Base-by-base conservation (phyloP, 2,797 vertebrate species). In the Linurgus olivaceus region DNA sequence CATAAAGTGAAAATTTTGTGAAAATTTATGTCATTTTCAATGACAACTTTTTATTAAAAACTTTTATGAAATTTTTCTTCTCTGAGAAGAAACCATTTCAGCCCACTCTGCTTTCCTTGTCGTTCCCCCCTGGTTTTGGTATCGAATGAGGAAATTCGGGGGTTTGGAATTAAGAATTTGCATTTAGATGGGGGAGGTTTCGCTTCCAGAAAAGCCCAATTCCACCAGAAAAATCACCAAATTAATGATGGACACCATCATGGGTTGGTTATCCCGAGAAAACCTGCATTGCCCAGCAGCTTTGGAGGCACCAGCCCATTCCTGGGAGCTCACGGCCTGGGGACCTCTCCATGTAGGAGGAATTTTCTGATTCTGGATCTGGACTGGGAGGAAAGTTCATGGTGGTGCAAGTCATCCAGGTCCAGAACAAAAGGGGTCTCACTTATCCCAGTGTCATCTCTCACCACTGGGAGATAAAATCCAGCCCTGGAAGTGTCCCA, bases 191-290 rank as follows among this genome's bases (percentile, higher is more conserved):
- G 3, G 25, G 14, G 2, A 38, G 10, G 2, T 50, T 11, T 70
- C 23, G 8, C 5, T 26, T 20, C 16, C 25, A 57, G 33, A 31
- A 74, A 37, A 83, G 6, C 10, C 13, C 8, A 37, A 35, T 55
- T 90, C 10, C 16, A 28, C 13, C 31, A 40, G 14, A 47, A 6
- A 86, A 62, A 31, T 20, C 38, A 18, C 3, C n/a, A 50, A 9
- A 25, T n/a, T 24, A 13, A 15, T 3, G 29, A 38, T 26, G 28
- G 38, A 11, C 26, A 45, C 6, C 12, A 19, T 9, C 25, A 0
- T 2, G 23, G 11, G 7, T 26, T 63, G 23, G 1, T 45, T 26
- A 38, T 17, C 57, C 58, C 2, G 0, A 71, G 21, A 3, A 5
- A 66, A 65, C 2, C 45, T 11, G 11, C 35, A 13, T 25, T 50